phyloP scores from a whole-genome alignment of 2,113 vertebrate genomes.

The Pygoscelis antarcticus region DNA sequence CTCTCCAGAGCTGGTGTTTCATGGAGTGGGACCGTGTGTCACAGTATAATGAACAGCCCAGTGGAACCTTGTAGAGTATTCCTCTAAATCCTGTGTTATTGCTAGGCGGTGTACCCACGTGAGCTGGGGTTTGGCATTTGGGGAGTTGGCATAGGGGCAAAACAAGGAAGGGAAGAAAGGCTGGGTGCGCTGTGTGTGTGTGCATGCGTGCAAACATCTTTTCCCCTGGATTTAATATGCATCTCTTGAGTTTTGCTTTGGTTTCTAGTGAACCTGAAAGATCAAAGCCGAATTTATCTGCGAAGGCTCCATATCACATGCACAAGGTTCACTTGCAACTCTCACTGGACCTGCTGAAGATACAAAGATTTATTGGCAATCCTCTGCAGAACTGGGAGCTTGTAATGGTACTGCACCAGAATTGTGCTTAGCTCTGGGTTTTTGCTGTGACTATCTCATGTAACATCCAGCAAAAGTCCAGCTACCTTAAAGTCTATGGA shows the following conservation, averaged over 20 bases:
- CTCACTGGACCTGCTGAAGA: neutral
- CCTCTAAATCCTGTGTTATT: neutral
- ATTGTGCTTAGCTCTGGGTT: neutral
- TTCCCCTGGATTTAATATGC: neutral
- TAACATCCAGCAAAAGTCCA: neutral
- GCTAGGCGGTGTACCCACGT: fast-evolving
- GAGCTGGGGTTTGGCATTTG: neutral
- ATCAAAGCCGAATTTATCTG: neutral
- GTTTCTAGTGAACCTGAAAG: neutral
- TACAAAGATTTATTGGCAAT: neutral
- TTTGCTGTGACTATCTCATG: neutral
- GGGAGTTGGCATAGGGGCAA: fast-evolving
- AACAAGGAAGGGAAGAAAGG: neutral
- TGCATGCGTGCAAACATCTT: neutral
- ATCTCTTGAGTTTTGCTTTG: neutral
- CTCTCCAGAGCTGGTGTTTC: neutral
- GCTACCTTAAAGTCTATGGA: neutral
- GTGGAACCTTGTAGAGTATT: neutral
- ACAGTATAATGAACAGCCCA: neutral
- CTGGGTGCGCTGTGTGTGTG: neutral
- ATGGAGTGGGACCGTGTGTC: neutral
- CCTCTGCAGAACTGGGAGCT: neutral
- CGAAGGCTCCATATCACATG: neutral
- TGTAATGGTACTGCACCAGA: neutral
- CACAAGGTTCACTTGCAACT: neutral